Evolutionary conservation across 30 jellyfish, hydroid and myxozoan genomes (phyloP), one percentile per base, ranked within the genome.

Genomic region (Calvadosia cruxmelitensis): DNA sequence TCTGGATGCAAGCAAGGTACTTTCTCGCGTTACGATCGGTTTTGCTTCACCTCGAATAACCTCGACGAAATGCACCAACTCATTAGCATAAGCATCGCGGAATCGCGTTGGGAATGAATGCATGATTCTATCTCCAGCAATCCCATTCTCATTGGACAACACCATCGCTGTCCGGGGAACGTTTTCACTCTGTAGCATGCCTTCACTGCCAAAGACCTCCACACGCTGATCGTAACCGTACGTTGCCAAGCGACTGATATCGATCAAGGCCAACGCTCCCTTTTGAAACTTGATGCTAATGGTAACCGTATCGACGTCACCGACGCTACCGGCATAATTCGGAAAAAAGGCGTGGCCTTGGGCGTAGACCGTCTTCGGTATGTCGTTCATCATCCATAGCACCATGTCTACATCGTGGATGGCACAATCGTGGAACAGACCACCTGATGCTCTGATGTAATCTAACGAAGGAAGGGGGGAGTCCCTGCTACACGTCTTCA

Each of bases 191-290:
- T 91, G 80, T 1, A 91, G 69, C 99, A 91, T 91, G 26, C 99
- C 99, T n/a, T 42, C 25, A 25, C 82, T 79, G 2, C 99, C 99
- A 31, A 82, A 70, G 2, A 80, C 99, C 62, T 91, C 99, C 31
- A 91, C 79, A 20, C 99, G 42, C 65, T 91, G 99, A 49, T 91
- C 99, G 69, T 91, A 91, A 16, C 99, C 99, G 72, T 82, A 91
- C 33, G 95, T 75, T 15, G 99, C 94, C 68, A 64, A 64, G 20
- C 99, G 71, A 75, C 88, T 73, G 63, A 91, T 27, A 69, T 91
- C 99, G 10, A 82, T 75, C 29, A 67, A 24, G 7, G 95, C 95
- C 16, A 91, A 34, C 0, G 68, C 80, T 23, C 99, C 99, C 62
- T 90, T 77, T 27, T 95, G 87, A 33, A 82, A 91, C 74, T 91